phyloP scores from a whole-genome alignment of 2,797 vertebrate species.

The Danio jaintianensis region DNA sequence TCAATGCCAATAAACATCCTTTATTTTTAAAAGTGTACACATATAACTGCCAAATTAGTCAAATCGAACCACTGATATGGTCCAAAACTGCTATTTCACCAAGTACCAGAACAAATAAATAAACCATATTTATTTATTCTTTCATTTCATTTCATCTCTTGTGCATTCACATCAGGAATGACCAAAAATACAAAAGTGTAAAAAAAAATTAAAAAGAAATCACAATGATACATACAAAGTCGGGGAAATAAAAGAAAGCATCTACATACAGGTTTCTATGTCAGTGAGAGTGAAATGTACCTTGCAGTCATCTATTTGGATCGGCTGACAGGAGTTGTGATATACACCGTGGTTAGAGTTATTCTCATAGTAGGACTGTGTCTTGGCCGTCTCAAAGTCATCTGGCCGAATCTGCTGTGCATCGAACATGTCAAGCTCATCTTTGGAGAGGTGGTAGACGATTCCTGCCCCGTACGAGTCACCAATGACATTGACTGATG shows the following conservation, averaged over 20 bases:
- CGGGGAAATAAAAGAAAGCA: slow-evolving; percentile 69
- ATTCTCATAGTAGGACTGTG: slow-evolving; percentile 92
- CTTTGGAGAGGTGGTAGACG: slow-evolving; percentile 95
- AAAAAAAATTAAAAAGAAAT: slow-evolving; percentile 50
- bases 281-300: slow-evolving; percentile 96
- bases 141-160: slow-evolving; percentile 50
- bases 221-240: slow-evolving; percentile 53
- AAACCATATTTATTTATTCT: slow-evolving; percentile 65
- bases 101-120: slow-evolving; percentile 67
- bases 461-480: slow-evolving; percentile 98
- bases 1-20: too few relatives aligned
- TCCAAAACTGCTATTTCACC: slow-evolving; percentile 81
- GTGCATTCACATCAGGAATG: slow-evolving; percentile 60
- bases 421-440: slow-evolving; percentile 90
- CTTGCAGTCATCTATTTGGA: slow-evolving; percentile 98
- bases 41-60: neutral
- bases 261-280: slow-evolving; percentile 98
- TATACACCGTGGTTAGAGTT: slow-evolving; percentile 94
- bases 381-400: slow-evolving; percentile 93
- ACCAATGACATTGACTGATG: slow-evolving; percentile 96
- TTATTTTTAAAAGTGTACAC: neutral
- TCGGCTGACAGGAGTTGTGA: slow-evolving; percentile 86
- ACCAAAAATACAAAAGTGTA: slow-evolving; percentile 56
- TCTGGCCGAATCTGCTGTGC: slow-evolving; percentile 87
- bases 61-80: neutral